Evolutionary conservation across 2,888 invertebrate genomes (phyloP).

Genomic region (Drosophila planitibia): DNA sequence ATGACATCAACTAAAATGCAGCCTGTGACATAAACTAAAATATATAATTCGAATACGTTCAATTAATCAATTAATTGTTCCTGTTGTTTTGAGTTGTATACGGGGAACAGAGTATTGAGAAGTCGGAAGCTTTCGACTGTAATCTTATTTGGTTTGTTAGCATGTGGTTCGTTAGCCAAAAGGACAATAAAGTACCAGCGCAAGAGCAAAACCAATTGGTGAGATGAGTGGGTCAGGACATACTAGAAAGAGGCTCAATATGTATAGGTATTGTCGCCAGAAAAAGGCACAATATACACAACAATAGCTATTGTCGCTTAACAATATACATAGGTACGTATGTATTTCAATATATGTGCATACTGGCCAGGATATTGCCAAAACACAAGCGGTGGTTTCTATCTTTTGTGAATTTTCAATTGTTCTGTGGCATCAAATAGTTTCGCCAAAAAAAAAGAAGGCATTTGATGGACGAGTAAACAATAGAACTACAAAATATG

Average conservation of each 20-base stretch:
- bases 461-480: constrained; percentile 33
- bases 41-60: neutral
- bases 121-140: neutral
- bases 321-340: constrained; percentile 16
- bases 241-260: neutral
- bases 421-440: constrained; percentile 48
- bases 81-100: neutral
- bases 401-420: constrained; percentile 44
- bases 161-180: constrained; percentile 14
- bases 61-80: neutral
- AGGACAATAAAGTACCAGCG: neutral
- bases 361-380: constrained; percentile 26
- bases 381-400: constrained; percentile 35
- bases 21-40: neutral
- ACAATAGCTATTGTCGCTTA: constrained; percentile 23
- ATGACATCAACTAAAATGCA: neutral
- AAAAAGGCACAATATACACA: neutral
- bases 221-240: constrained; percentile 34
- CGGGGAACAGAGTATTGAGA: neutral
- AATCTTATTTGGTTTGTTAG: neutral
- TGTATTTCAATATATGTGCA: constrained; percentile 4
- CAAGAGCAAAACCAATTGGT: constrained; percentile 30
- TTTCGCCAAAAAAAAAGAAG: constrained; percentile 25
- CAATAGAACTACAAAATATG: constrained; percentile 39
- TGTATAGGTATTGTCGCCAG: neutral